phyloP scores from a whole-genome alignment of 2,113 vertebrate species.

The Lathamus discolor region DNA sequence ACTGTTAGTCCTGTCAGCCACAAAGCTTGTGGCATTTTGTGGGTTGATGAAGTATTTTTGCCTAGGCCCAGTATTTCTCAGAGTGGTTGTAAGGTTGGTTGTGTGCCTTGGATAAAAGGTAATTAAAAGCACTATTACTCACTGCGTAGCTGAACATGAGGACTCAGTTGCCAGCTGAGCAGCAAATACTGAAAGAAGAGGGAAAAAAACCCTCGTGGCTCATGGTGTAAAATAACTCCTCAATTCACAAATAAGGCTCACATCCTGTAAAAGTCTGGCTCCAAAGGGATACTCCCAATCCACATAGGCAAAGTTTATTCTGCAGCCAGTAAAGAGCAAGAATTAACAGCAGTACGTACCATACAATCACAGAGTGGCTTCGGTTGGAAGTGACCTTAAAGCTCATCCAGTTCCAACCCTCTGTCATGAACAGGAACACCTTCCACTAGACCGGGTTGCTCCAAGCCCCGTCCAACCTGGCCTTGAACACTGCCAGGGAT shows the following conservation, averaged over 20 bases:
- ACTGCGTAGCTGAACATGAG: accelerated
- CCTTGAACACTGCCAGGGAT: background rate
- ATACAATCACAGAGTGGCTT: background rate
- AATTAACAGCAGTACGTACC: background rate
- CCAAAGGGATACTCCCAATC: accelerated
- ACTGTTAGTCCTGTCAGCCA: background rate
- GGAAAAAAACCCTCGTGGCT: accelerated
- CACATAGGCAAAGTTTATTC: accelerated
- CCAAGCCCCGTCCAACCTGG: background rate
- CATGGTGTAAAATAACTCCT: background rate
- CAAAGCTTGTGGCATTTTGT: background rate
- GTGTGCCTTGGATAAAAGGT: background rate
- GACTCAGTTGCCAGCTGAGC: background rate
- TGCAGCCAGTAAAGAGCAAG: background rate
- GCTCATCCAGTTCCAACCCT: background rate
- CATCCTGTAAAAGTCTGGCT: background rate
- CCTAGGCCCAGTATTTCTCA: background rate
- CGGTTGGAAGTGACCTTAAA: background rate
- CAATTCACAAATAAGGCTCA: accelerated
- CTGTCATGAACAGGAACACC: background rate
- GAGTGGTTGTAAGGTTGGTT: background rate
- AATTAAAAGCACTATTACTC: background rate
- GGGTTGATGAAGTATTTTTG: background rate
- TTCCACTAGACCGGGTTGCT: background rate
- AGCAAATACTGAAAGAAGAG: accelerated